These are phyloP conservation scores for Fragum sueziense DNA, from an alignment of 2,888 invertebrate genomes.

Conservation along the genomic window DNA sequence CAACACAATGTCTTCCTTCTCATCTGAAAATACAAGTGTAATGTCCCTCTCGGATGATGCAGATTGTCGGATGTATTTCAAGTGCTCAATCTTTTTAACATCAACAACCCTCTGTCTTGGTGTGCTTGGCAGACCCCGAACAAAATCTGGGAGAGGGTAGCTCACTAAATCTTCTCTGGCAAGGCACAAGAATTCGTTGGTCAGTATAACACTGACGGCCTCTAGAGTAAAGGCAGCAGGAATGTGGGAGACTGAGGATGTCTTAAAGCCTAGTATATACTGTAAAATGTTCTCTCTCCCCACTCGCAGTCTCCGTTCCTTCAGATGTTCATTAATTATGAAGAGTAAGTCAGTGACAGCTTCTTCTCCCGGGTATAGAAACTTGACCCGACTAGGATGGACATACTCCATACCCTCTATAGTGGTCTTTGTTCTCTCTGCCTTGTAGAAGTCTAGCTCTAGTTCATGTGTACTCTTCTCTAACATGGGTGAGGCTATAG, in stretches of 20 bases:
- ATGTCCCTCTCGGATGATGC: slow-evolving; percentile 67
- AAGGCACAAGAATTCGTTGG: slow-evolving; percentile 76
- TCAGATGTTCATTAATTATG: slow-evolving; percentile 72
- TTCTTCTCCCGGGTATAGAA: slow-evolving; percentile 80
- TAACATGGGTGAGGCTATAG: slow-evolving; percentile 72
- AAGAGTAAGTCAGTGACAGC: slow-evolving; percentile 76
- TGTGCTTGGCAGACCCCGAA: slow-evolving; percentile 75
- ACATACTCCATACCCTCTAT: slow-evolving; percentile 76
- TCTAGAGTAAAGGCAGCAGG: slow-evolving; percentile 55
- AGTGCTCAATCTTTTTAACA: slow-evolving; percentile 72
- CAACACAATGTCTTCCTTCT: slow-evolving; percentile 77
- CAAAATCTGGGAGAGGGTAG: slow-evolving; percentile 81
- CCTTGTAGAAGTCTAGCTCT: slow-evolving; percentile 79
- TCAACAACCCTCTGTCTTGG: slow-evolving; percentile 74
- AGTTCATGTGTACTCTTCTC: slow-evolving; percentile 70
- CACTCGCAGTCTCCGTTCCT: slow-evolving; percentile 42
- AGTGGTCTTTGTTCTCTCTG: slow-evolving; percentile 70
- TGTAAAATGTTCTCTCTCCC: slow-evolving; percentile 69
- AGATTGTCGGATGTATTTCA: slow-evolving; percentile 71
- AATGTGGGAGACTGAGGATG: slow-evolving; percentile 48
- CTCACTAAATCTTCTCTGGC: slow-evolving; percentile 78
- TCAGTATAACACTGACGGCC: slow-evolving; percentile 75
- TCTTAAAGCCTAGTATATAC: slow-evolving; percentile 70
- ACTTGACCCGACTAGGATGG: slow-evolving; percentile 76
- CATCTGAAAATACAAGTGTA: slow-evolving; percentile 77